phyloP scores from a whole-genome alignment of 2,113 vertebrate species.

The Nesoenas mayeri region DNA sequence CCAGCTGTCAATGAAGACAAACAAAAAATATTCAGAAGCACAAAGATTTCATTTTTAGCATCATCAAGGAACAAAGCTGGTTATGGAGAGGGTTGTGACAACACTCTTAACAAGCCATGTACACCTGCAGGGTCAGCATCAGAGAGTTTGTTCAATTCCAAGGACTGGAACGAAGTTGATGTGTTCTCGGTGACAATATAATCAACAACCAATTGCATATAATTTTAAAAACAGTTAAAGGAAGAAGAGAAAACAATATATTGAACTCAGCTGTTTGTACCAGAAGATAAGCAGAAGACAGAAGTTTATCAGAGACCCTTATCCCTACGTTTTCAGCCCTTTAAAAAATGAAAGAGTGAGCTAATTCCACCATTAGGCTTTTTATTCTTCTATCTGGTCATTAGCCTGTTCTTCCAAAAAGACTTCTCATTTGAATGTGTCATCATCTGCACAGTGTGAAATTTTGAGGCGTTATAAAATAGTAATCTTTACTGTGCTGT shows the following conservation, averaged over 20 bases:
- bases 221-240: background rate
- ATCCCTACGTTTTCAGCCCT: background rate
- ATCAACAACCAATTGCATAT: background rate
- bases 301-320: background rate
- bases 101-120: background rate
- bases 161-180: background rate
- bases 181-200: background rate
- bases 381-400: background rate
- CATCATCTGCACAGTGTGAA: background rate
- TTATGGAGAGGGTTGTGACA: background rate
- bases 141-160: background rate
- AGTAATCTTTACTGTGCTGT: background rate
- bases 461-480: background rate
- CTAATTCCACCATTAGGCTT: background rate
- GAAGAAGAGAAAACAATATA: background rate
- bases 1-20: background rate
- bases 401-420: background rate
- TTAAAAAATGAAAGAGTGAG: background rate
- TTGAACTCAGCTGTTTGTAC: background rate
- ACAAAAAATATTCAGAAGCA: background rate
- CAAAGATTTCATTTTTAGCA: background rate
- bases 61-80: background rate
- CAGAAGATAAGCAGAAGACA: background rate
- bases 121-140: background rate
- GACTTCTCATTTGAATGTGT: background rate